phyloP scores from a whole-genome alignment of 2,113 vertebrate species.

The Miniopterus natalensis region DNA sequence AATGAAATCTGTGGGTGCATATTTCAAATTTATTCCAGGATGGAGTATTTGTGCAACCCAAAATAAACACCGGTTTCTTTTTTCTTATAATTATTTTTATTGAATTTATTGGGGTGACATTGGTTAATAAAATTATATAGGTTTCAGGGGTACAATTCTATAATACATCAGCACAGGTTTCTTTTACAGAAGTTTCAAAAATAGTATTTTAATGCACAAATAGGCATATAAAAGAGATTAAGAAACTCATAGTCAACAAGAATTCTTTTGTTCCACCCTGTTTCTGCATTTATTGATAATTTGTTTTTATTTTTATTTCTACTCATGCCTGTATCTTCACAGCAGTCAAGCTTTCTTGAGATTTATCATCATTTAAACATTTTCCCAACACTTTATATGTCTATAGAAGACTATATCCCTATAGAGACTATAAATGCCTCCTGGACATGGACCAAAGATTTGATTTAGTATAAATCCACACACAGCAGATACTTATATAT shows the following conservation, averaged over 20 bases:
- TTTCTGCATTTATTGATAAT: conserved; percentile 7
- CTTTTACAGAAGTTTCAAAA: conserved; percentile 3
- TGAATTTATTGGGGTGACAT: background rate
- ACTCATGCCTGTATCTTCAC: background rate
- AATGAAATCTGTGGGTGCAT: background rate
- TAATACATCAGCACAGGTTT: background rate
- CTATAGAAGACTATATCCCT: background rate
- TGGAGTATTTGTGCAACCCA: background rate
- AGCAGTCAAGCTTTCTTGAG: background rate
- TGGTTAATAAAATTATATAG: background rate
- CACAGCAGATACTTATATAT: background rate
- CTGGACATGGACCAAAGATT: conserved; percentile 5
- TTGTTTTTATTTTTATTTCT: background rate
- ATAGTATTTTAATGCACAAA: background rate
- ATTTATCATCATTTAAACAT: background rate
- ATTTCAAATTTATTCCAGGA: background rate
- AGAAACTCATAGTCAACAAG: background rate
- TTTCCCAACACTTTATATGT: background rate
- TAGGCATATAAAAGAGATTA: background rate
- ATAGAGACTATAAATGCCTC: background rate
- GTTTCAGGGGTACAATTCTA: background rate
- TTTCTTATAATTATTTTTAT: background rate
- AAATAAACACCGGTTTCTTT: background rate
- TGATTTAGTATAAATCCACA: conserved; percentile 20
- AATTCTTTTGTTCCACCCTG: background rate